A percentile compares a stretch with the other conserved stretches of the same genome.
These are phyloP conservation scores for Scortum barcoo DNA, from an alignment of 2,113 vertebrate species.

Conservation along the genomic window DNA sequence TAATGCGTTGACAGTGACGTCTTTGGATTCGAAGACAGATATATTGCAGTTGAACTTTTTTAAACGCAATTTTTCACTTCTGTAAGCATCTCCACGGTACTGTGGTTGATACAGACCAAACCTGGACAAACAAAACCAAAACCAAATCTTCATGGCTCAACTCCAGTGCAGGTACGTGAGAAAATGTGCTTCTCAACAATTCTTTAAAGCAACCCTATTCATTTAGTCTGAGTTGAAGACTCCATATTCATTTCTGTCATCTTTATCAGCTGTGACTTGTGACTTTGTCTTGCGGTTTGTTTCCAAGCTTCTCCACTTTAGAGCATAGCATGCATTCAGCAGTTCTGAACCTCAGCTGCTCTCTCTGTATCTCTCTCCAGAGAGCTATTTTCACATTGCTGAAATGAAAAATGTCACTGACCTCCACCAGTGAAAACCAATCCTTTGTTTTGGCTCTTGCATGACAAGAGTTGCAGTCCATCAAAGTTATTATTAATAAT, in stretches of 20 bases:
- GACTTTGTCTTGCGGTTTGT: slow-evolving; percentile 24
- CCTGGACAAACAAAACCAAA: neutral
- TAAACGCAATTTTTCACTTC: neutral
- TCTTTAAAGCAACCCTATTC: neutral
- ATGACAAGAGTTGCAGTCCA: slow-evolving; percentile 11
- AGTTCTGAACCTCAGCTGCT: slow-evolving; percentile 23
- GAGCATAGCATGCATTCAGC: neutral
- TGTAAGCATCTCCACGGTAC: neutral
- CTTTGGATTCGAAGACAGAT: neutral
- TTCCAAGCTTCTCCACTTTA: slow-evolving; percentile 6
- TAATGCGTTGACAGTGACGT: neutral
- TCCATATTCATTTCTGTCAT: neutral
- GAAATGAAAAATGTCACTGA: slow-evolving; percentile 42
- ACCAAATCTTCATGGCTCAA: neutral
- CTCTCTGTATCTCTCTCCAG: neutral
- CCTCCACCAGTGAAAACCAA: slow-evolving; percentile 43
- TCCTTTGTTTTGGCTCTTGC: slow-evolving; percentile 50
- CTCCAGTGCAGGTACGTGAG: neutral
- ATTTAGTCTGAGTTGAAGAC: neutral
- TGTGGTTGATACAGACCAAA: neutral
- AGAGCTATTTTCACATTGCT: neutral
- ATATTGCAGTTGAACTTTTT: neutral
- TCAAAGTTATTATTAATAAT: slow-evolving; percentile 54
- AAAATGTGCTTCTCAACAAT: neutral
- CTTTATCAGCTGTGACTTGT: neutral